A percentile compares a stretch with the other conserved stretches of the same genome.
These are phyloP conservation scores for Nansenia antarctica DNA, from an alignment of 2,113 vertebrate genomes.

Conservation along the genomic window DNA sequence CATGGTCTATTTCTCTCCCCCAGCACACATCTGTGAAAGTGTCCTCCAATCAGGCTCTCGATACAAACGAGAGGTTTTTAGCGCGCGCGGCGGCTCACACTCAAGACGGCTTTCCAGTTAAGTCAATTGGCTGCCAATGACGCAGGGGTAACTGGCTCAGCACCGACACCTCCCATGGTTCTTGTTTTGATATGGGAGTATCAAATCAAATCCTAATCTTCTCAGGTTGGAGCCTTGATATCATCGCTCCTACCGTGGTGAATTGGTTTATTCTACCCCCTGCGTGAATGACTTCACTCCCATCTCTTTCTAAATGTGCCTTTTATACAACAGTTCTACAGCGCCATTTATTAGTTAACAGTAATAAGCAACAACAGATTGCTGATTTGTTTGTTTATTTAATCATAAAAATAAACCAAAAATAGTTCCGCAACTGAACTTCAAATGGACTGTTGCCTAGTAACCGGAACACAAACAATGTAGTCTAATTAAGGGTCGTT, in stretches of 20 bases:
- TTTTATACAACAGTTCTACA: too few relatives aligned
- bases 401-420: too few relatives aligned
- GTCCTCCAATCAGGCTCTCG: conserved; percentile 35
- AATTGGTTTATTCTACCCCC: conserved; percentile 18
- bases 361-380: too few relatives aligned
- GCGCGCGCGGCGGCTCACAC: conserved; percentile 11
- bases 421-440: too few relatives aligned
- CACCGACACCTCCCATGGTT: conserved; percentile 33
- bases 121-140: conserved; percentile 40
- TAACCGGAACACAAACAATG: too few relatives aligned
- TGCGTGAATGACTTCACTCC: conserved; percentile 25
- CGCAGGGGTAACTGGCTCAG: conserved; percentile 42
- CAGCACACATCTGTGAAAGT: conserved; percentile 32
- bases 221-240: conserved; percentile 20
- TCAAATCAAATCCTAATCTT: conserved; percentile 21
- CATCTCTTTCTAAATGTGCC: conserved; percentile 7
- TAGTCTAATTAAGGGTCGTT: too few relatives aligned
- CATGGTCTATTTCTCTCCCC: conserved; percentile 1
- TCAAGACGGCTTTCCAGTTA: conserved; percentile 51
- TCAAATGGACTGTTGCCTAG: too few relatives aligned
- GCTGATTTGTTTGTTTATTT: too few relatives aligned
- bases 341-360: too few relatives aligned
- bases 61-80: conserved; percentile 28
- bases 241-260: conserved; percentile 10
- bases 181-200: conserved; percentile 21